Percentiles rank a stretch among this genome's conserved stretches.
Conservation (phyloP, 2,797 vertebrate species). For the Pygocentrus nattereri region DNA sequence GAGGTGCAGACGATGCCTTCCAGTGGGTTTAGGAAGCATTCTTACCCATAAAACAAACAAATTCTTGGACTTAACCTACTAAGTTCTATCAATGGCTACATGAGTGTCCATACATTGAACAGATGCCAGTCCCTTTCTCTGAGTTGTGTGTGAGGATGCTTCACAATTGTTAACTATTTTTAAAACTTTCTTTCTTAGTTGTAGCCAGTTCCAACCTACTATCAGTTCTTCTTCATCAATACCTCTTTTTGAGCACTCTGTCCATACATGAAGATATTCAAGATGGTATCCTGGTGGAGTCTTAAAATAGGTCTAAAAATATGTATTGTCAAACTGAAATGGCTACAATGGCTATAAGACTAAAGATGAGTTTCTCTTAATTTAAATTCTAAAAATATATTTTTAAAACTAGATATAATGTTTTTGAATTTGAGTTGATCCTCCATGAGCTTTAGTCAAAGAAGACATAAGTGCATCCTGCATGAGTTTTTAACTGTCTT, state of each 20-base stretch:
- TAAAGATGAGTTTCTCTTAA: too few species aligned
- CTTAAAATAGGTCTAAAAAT: too few species aligned
- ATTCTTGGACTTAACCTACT: not conserved
- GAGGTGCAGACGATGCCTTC: slow-evolving; percentile 30
- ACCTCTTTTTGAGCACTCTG: not conserved
- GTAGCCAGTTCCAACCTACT: not conserved
- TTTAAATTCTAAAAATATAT: too few species aligned
- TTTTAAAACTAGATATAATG: too few species aligned
- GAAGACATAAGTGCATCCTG: too few species aligned
- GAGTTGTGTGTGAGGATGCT: not conserved
- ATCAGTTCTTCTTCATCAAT: not conserved
- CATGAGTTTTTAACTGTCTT: too few species aligned
- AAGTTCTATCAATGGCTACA: slow-evolving; percentile 4
- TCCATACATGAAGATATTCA: not conserved
- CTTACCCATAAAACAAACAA: slow-evolving; percentile 22
- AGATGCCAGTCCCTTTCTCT: not conserved
- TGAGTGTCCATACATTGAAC: slow-evolving; percentile 4
- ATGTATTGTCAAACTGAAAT: too few species aligned
- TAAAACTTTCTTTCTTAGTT: not conserved
- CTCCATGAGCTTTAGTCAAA: too few species aligned
- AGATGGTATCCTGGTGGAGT: not conserved
- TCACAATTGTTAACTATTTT: not conserved
- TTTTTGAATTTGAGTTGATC: not conserved
- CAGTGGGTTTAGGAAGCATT: slow-evolving; percentile 20
- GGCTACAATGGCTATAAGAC: too few species aligned